Evolutionary conservation across 2,888 invertebrate genomes (phyloP), one percentile per base, ranked within the genome.

Genomic region (Rhamphomyia laevipes): DNA sequence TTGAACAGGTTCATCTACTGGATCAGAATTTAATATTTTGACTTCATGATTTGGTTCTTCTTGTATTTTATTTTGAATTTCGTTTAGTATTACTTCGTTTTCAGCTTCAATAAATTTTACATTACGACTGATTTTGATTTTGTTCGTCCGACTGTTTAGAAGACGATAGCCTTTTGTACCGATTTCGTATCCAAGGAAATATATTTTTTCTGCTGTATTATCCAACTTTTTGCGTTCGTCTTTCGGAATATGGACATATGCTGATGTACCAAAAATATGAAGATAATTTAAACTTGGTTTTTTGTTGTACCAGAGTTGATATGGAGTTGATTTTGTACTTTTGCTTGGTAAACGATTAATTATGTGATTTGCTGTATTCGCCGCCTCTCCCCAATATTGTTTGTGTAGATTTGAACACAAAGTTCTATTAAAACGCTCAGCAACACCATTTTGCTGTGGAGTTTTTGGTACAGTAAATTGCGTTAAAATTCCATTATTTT

Each of bases 371-470:
- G 51, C 48, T 13, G 48, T 48, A 4, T 17, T 18, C n/a, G 48
- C 27, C 12, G 51, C 46, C 38, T 49, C 48, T 11, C 27, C 48
- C 44, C 45, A 33, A 13, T 33, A 33, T 13, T 33, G 33, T 33
- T 33, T 33, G 10, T 33, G 11, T 3, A 33, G 11, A 13, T 13
- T 13, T 33, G 33, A 33, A 33, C 33, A 43, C 18, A 56, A 40
- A 4, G 55, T 52, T 4, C 56, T 21, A 42, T 57, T 58, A 27
- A 53, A 51, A 17, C 60, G 33, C 45, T 61, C 61, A 4, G 57
- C 56, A 13, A 52, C 23, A 4, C 58, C 59, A 41, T 61, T 62
- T 49, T 61, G 57, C 40, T 60, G 53, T 21, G 61, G 58, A 6
- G 53, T 51, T 48, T 59, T 53, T 10, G 57, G 47, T 42, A 55